A percentile compares a stretch with the other conserved stretches of the same genome.
These are phyloP conservation scores for Centrocercus urophasianus DNA, from an alignment of 2,113 vertebrate genomes.

Conservation along the genomic window DNA sequence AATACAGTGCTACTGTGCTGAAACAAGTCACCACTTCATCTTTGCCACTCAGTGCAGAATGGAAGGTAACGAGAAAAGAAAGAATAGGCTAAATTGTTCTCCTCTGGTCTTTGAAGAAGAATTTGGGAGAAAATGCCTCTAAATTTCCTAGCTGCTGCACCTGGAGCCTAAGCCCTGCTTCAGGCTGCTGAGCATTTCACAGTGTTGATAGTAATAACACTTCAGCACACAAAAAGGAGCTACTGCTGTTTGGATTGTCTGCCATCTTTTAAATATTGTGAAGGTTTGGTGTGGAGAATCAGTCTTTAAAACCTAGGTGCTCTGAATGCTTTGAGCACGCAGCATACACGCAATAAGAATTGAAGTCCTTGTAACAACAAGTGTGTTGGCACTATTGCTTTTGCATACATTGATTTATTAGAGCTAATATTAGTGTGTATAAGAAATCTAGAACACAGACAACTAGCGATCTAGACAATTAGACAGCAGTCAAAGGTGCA, in stretches of 20 bases:
- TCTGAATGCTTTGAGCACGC: not conserved
- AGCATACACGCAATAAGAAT: accelerated
- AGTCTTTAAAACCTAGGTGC: not conserved
- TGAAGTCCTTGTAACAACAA: not conserved
- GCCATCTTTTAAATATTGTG: not conserved
- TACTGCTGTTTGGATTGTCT: not conserved
- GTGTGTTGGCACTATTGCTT: not conserved
- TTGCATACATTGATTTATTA: not conserved
- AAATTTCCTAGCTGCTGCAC: not conserved
- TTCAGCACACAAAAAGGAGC: not conserved
- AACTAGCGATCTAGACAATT: not conserved
- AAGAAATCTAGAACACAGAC: no score
- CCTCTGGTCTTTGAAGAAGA: not conserved
- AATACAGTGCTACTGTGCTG: not conserved
- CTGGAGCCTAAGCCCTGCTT: not conserved
- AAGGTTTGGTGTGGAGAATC: not conserved
- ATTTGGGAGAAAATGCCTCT: not conserved
- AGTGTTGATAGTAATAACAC: not conserved
- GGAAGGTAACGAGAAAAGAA: no score
- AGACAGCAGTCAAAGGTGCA: not conserved
- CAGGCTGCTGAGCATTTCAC: not conserved
- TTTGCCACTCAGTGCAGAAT: not conserved
- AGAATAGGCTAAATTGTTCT: not conserved
- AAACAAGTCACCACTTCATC: not conserved
- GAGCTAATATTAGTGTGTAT: not conserved